A percentile compares a stretch with the other conserved stretches of the same genome.
Conservation (phyloP, 2,888 invertebrate genomes). For the Calameuta pallipes region DNA sequence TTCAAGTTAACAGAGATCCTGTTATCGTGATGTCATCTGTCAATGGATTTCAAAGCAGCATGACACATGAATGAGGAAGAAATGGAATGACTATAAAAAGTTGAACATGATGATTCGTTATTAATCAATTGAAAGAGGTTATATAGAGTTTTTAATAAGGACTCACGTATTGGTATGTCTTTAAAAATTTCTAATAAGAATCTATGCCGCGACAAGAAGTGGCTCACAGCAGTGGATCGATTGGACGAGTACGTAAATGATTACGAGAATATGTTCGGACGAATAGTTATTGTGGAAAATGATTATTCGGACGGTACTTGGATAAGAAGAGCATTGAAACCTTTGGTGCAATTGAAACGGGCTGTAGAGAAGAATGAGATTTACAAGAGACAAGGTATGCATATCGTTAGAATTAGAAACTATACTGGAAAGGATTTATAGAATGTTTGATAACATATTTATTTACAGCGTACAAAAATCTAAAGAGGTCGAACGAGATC, state of each 20-base stretch:
- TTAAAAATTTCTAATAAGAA: background rate
- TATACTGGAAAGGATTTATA: background rate
- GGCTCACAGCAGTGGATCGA: background rate
- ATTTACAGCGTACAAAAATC: background rate
- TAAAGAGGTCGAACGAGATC: background rate
- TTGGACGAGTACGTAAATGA: background rate
- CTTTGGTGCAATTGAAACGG: conserved; percentile 1
- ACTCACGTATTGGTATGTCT: background rate
- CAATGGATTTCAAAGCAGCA: background rate
- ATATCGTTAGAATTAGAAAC: background rate
- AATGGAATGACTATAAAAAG: background rate
- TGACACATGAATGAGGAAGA: background rate
- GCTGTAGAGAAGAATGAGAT: background rate
- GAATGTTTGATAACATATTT: background rate
- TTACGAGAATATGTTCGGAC: background rate
- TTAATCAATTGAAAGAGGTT: background rate
- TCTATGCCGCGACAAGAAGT: background rate
- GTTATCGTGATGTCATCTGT: background rate
- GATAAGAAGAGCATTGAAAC: background rate
- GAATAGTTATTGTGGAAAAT: background rate
- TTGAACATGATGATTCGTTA: background rate
- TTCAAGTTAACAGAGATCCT: too few relatives aligned
- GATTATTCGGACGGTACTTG: background rate
- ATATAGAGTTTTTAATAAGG: background rate
- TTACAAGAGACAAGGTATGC: background rate